These are phyloP conservation scores for Noctuana brunneofusca DNA, from an alignment of 2,888 invertebrate genomes.

Conservation along the genomic window DNA sequence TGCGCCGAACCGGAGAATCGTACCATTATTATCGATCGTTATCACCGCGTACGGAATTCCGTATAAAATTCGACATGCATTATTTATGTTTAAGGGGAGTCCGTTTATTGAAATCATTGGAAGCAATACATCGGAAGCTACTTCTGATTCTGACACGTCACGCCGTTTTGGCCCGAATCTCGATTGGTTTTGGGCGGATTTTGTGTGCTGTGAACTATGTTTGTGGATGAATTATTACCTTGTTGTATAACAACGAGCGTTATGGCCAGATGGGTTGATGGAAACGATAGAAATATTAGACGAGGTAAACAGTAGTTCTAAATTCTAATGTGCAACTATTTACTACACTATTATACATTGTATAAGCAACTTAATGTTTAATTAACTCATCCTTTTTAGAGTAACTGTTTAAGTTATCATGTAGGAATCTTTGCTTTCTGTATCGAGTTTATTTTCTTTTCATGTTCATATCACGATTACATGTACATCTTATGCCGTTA, in stretches of 20 bases:
- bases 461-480: too few species aligned
- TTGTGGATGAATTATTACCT: constrained; percentile 19
- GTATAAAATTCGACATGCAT: constrained; percentile 74
- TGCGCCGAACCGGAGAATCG: constrained; percentile 47
- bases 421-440: not conserved
- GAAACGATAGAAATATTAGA: not conserved
- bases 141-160: constrained; percentile 13
- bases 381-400: not conserved
- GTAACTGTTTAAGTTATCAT: not conserved
- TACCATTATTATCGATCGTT: constrained; percentile 63
- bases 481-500: too few species aligned
- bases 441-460: too few species aligned
- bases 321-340: not conserved
- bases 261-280: not conserved
- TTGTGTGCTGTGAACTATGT: constrained; percentile 18
- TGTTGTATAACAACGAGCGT: constrained; percentile 8
- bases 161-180: constrained; percentile 10
- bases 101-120: constrained; percentile 74
- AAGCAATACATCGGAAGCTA: constrained; percentile 15
- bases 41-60: constrained; percentile 52
- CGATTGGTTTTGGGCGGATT: not conserved
- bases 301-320: not conserved
- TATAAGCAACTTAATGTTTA: too few species aligned
- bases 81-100: constrained; percentile 72
- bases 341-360: too few species aligned